A percentile compares a stretch with the other conserved stretches of the same genome.
Conservation (phyloP, 2,113 vertebrate genomes). For the Perccottus glenii region DNA sequence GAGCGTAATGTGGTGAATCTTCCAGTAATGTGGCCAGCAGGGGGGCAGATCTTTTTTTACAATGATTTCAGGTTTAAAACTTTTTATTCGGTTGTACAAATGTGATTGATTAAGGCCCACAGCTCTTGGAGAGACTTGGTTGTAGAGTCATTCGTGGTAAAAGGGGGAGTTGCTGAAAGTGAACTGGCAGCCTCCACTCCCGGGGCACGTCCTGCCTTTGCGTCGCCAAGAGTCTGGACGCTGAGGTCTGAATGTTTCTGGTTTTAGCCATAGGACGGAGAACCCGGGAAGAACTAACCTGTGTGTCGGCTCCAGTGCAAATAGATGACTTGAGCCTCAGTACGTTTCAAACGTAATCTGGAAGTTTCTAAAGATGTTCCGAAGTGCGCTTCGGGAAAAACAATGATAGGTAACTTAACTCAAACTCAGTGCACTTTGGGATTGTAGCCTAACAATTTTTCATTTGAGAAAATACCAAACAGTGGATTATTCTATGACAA, state of each 20-base stretch:
- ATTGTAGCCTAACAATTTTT: constrained; percentile 40
- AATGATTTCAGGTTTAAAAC: background rate
- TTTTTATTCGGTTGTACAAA: background rate
- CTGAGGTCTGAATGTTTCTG: constrained; percentile 68
- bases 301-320: background rate
- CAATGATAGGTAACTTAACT: constrained; percentile 6
- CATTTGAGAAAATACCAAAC: background rate
- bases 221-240: constrained; percentile 59
- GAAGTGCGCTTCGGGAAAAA: background rate
- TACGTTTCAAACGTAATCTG: background rate
- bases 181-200: constrained; percentile 56
- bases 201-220: constrained; percentile 53
- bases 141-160: background rate
- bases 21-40: constrained; percentile 13
- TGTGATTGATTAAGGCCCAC: background rate
- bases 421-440: background rate
- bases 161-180: constrained; percentile 23
- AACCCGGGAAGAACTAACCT: constrained; percentile 41
- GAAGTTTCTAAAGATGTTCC: background rate
- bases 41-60: constrained; percentile 7
- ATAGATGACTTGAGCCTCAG: background rate
- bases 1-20: constrained; percentile 23
- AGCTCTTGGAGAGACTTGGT: background rate
- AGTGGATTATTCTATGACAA: constrained; percentile 5
- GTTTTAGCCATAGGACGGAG: constrained; percentile 38